Evolutionary conservation across 2,113 vertebrate genomes (phyloP).

Genomic region (Merops nubicus): DNA sequence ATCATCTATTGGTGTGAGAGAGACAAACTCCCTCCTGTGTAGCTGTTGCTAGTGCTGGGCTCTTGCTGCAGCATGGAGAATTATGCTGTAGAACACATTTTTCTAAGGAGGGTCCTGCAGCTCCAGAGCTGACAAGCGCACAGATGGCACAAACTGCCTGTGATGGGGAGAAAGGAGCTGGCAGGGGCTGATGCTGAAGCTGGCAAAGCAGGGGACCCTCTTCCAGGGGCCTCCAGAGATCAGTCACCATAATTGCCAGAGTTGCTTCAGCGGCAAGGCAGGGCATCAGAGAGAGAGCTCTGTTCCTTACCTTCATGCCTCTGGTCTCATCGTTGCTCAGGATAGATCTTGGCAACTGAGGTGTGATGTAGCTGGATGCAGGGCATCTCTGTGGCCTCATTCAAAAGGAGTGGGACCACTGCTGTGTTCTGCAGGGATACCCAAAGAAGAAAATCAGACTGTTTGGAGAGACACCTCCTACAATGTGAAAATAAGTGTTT

Average conservation of each 20-base stretch:
- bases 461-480: not conserved
- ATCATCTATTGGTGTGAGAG: not conserved
- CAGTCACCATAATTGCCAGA: not conserved
- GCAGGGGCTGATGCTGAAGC: not conserved
- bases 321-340: not conserved
- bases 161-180: not conserved
- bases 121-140: not conserved
- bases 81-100: not conserved
- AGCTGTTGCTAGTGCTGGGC: not conserved
- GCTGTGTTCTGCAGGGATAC: not conserved
- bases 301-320: not conserved
- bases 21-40: not conserved
- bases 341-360: not conserved
- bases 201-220: not conserved
- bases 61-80: accelerated
- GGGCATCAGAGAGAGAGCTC: not conserved
- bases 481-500: accelerated
- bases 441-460: not conserved
- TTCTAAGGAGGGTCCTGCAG: not conserved
- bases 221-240: not conserved
- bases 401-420: not conserved
- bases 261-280: not conserved
- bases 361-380: not conserved
- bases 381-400: not conserved
- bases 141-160: not conserved